Evolutionary conservation across 2,113 vertebrate species (phyloP), one percentile per base, ranked within the genome.

Genomic region (Chionodraco myersi): DNA sequence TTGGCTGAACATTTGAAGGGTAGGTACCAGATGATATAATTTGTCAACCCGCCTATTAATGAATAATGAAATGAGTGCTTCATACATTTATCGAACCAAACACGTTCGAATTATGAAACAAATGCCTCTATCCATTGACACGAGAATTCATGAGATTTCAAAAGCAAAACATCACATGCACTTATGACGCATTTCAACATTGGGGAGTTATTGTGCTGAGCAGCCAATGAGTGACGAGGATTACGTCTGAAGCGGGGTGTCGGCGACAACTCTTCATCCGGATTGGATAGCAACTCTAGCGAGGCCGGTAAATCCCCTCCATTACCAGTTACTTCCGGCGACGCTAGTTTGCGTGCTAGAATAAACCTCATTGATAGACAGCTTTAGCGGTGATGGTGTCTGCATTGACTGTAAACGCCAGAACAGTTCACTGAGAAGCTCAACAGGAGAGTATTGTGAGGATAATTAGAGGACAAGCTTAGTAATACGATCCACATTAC

Each of bases 251-350:
- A 18, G 53, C 36, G 18, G 70, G 80, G 87, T 36, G 84, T 84
- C 10, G 83, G 26, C 70, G 69, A 69, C 0, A 14, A 41, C 1
- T 57, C 21, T 58, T 12, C 14, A 0, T 51, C 67, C 3, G 16
- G 82, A 92, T 90, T 93, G 92, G 91, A 41, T 23, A 64, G 26
- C 58, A 66, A 34, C 6, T n/a, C 34, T 1, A 54, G 6, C 9
- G 6, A 30, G 1, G 34, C 71, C 68, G 41, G 51, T 44, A 14
- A 13, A 0, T 1, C 62, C 89, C 80, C 57, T 83, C 91, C 18
- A 7, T 6, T 49, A 4, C 2, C 3, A 51, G 13, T 44, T 15
- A 30, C 60, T 72, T 84, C 82, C 77, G 26, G 59, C 48, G 72
- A 64, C 57, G 52, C 48, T 34, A 72, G 53, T 47, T 67, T 7